Base-by-base conservation (phyloP, 2,888 invertebrate species). In the Magallana nippona region DNA sequence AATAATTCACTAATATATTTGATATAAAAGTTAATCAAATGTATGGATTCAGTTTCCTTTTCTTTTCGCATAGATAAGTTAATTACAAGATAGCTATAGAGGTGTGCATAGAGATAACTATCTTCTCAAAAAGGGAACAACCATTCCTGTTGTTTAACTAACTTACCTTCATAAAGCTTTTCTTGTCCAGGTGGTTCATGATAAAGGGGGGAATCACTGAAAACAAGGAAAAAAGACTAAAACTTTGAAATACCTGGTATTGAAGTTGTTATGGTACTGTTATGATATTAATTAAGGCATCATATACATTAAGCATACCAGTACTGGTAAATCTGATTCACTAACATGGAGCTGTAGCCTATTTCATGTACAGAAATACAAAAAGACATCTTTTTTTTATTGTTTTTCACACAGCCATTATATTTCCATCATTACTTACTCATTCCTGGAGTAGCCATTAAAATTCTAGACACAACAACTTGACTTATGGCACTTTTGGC, bases 391-490 rank as follows among this genome's bases (percentile, higher is more conserved):
- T 44, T 44, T 44, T 44, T 8, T 5, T 8, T 5, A 5, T 44
- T 44, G 8, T 44, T 44, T 44, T 44, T 8, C 8, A 44, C 44
- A 44, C 44, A 44, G 3, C 44, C 5, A 60, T 19, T 17, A 8
- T 5, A 19, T n/a, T n/a, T 17, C 13, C 17, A 19, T 60, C 17
- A 60, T 5, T 27, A 92, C 94, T 91, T 95, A 98, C 98, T 96
- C 98, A 99, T 98, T 93, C 98, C 98, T 11, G 99, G 99, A 44
- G 96, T 94, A 0, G 98, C 98, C 99, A 99, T 99, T 82, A 96
- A 94, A 84, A 98, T 96, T 90, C 99, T 95, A 82, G 98, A 98
- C 5, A 98, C 92, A 83, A 97, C 96, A 10, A 99, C 99, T 89
- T 98, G 96, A 0, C 96, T 94, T 87, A 99, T 99, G 22, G 98